phyloP scores from a whole-genome alignment of 2,888 invertebrate genomes.

The Drosophila borealis region DNA sequence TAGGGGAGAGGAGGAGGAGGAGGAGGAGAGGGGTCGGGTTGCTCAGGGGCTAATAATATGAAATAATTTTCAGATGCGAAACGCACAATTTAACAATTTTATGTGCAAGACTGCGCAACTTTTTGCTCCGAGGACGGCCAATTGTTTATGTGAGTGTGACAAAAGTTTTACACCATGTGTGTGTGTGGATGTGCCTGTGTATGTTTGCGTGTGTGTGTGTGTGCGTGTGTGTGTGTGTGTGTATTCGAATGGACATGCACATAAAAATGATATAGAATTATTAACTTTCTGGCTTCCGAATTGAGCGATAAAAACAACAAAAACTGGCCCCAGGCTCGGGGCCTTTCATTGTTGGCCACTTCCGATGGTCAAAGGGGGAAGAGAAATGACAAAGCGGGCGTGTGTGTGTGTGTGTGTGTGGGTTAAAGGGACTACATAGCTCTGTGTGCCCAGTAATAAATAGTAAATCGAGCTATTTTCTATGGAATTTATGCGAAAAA shows the following conservation, averaged over 20 bases:
- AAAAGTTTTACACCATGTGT: conserved; percentile 24
- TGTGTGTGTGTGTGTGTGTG: not conserved
- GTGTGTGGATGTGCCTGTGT: not conserved
- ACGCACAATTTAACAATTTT: conserved; percentile 50
- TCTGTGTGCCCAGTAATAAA: conserved; percentile 55
- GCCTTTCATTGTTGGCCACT: conserved; percentile 17
- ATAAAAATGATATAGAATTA: conserved; percentile 72
- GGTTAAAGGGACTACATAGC: conserved; percentile 22
- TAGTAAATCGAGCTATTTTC: conserved; percentile 71
- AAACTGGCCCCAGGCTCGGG: conserved; percentile 16
- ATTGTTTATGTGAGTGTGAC: conserved; percentile 47
- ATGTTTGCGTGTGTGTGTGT: not conserved
- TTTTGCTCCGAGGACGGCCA: conserved; percentile 27
- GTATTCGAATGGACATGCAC: conserved; percentile 12
- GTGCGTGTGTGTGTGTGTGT: conserved; percentile 1
- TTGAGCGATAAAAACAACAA: conserved; percentile 40
- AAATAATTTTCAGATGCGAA: conserved; percentile 44
- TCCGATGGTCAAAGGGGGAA: not conserved
- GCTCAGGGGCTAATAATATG: conserved; percentile 35
- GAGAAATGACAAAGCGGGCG: not conserved
- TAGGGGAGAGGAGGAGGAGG: accelerated
- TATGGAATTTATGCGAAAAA: conserved; percentile 66
- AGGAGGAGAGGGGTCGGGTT: not conserved
- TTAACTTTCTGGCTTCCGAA: conserved; percentile 58
- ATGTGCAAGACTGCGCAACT: conserved; percentile 40